phyloP scores from a whole-genome alignment of 2,888 invertebrate genomes.

The Eledona agricola region DNA sequence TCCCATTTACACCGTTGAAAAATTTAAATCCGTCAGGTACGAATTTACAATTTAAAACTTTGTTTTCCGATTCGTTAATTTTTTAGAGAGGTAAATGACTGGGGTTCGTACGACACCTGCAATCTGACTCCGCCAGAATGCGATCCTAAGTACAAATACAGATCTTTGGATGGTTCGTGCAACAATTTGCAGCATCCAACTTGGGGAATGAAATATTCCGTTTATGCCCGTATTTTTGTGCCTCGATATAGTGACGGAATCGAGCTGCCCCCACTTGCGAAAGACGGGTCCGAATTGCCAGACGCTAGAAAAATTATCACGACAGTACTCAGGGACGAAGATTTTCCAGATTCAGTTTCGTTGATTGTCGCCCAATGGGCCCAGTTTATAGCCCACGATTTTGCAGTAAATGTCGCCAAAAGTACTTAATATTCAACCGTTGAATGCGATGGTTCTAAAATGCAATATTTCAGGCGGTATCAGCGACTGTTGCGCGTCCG shows the following conservation, averaged over 20 bases:
- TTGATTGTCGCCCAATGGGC: slow-evolving; percentile 56
- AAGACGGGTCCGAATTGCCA: slow-evolving; percentile 46
- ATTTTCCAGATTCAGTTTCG: slow-evolving; percentile 40
- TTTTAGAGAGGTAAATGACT: too few relatives aligned
- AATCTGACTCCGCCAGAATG: slow-evolving; percentile 14
- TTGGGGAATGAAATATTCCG: slow-evolving; percentile 42
- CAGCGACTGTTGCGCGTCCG: slow-evolving; percentile 29
- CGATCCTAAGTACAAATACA: slow-evolving; percentile 33
- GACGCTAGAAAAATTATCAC: slow-evolving; percentile 46
- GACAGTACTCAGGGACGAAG: slow-evolving; percentile 42
- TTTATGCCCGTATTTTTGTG: slow-evolving; percentile 38
- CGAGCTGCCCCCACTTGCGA: slow-evolving; percentile 18
- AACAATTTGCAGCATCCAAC: slow-evolving; percentile 44
- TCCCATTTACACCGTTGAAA: slow-evolving; percentile 15
- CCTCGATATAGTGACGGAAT: slow-evolving; percentile 42
- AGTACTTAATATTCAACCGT: too few relatives aligned
- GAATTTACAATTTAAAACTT: slow-evolving; percentile 4
- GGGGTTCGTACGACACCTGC: slow-evolving; percentile 12
- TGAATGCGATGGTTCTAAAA: too few relatives aligned
- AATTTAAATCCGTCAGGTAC: slow-evolving; percentile 4
- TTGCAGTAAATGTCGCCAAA: slow-evolving; percentile 35
- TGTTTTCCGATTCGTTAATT: slow-evolving; percentile 14
- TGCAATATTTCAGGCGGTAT: slow-evolving; percentile 6
- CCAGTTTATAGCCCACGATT: slow-evolving; percentile 58
- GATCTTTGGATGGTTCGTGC: slow-evolving; percentile 41